These are phyloP conservation scores for Vidua macroura DNA, from an alignment of 2,113 vertebrate species.

Conservation along the genomic window DNA sequence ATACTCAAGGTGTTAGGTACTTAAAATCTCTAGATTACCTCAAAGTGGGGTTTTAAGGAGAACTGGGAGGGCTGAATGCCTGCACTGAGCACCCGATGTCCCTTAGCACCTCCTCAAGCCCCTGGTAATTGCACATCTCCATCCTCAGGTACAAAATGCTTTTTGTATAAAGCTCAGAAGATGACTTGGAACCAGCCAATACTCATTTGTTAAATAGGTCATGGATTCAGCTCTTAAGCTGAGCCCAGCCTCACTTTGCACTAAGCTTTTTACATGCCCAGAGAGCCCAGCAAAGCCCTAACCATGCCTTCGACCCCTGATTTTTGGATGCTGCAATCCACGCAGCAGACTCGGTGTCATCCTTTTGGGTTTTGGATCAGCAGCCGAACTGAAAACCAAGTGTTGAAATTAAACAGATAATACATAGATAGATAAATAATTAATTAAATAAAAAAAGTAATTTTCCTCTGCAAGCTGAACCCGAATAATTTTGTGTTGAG, in stretches of 20 bases:
- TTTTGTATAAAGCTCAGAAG: not conserved
- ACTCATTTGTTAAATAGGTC: not conserved
- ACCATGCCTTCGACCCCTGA: fast-evolving
- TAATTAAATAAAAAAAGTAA: fast-evolving
- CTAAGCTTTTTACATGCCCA: not conserved
- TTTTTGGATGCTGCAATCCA: not conserved
- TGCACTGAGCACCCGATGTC: fast-evolving
- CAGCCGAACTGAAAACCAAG: not conserved
- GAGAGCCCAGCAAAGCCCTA: not conserved
- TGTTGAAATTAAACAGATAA: not conserved
- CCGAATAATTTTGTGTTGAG: not conserved
- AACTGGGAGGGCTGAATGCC: not conserved
- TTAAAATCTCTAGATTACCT: not conserved
- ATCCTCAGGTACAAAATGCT: not conserved
- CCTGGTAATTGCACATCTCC: not conserved
- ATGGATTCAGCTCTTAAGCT: not conserved
- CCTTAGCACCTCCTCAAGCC: not conserved
- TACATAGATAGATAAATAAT: fast-evolving
- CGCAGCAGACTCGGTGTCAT: too few species aligned
- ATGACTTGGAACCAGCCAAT: not conserved
- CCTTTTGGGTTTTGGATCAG: not conserved
- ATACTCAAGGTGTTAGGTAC: not conserved
- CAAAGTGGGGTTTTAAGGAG: not conserved
- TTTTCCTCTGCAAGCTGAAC: not conserved
- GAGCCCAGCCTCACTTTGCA: not conserved